Evolutionary conservation across 1,140 invertebrate genomes (phyloP).

Genomic region (Neodiprion pinetum): DNA sequence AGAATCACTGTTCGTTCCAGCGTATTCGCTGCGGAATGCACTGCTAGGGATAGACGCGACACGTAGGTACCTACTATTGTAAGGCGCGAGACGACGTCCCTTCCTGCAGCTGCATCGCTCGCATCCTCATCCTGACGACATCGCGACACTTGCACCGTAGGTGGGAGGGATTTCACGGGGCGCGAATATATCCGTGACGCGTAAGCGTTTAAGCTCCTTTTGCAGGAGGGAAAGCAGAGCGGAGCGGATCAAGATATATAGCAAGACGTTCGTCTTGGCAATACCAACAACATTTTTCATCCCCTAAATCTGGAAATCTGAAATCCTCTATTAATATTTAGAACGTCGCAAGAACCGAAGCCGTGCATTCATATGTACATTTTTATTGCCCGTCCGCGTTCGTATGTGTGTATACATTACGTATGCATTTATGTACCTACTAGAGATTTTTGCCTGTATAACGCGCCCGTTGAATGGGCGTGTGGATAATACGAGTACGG

Average conservation of each 20-base stretch:
- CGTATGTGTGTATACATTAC: background rate
- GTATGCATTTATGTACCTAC: constrained; percentile 12
- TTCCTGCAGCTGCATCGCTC: too few species aligned
- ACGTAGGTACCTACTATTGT: too few species aligned
- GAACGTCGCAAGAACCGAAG: constrained; percentile 2
- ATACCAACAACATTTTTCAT: constrained; percentile 31
- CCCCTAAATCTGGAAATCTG: constrained; percentile 24
- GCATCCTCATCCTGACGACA: too few species aligned
- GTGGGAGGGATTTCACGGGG: constrained; percentile 23
- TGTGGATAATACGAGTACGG: too few species aligned
- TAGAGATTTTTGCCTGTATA: background rate
- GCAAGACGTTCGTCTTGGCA: constrained; percentile 17
- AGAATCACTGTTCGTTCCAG: too few species aligned
- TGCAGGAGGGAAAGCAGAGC: background rate
- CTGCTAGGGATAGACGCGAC: too few species aligned
- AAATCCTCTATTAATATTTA: constrained; percentile 17
- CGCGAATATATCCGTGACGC: constrained; percentile 2
- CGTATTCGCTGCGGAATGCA: too few species aligned
- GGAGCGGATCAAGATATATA: constrained; percentile 20
- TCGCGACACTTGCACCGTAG: background rate
- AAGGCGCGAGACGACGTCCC: too few species aligned
- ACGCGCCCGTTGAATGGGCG: background rate
- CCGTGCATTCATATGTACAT: constrained; percentile 14
- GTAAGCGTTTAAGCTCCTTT: constrained; percentile 31
- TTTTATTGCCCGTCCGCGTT: background rate